Percentiles rank a stretch among this genome's conserved stretches.
phyloP scores from a whole-genome alignment of 2,113 vertebrate species.

The Probosciger aterrimus region DNA sequence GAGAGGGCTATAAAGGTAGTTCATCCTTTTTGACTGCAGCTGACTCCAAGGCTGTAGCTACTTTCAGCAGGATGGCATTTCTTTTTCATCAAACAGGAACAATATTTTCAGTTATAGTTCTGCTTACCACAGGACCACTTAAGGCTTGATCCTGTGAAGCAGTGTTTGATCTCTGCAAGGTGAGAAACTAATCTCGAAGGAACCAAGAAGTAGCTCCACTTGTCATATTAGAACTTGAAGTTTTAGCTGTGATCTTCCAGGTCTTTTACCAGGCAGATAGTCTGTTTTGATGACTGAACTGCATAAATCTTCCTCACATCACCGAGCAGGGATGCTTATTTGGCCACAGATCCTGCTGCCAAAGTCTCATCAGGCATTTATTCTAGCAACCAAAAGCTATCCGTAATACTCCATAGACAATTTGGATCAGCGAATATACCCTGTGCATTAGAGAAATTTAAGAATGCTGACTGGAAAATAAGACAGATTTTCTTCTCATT shows the following conservation, averaged over 20 bases:
- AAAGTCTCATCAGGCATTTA: neutral
- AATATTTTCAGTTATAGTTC: neutral
- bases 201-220: neutral
- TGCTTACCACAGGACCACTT: neutral
- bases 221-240: neutral
- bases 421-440: neutral
- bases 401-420: neutral
- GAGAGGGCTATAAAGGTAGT: neutral
- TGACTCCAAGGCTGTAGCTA: neutral
- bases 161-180: neutral
- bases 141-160: neutral
- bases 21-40: neutral
- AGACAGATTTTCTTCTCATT: conserved; percentile 1
- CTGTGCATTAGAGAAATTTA: neutral
- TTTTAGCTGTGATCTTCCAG: neutral
- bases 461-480: conserved; percentile 7
- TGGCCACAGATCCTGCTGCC: neutral
- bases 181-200: neutral
- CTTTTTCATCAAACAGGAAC: neutral
- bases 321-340: neutral
- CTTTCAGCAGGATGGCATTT: neutral
- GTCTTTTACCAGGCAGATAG: neutral
- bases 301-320: neutral
- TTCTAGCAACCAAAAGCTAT: neutral
- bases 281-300: neutral